These are phyloP conservation scores for Motacilla alba DNA, from an alignment of 2,113 vertebrate species.

Conservation along the genomic window DNA sequence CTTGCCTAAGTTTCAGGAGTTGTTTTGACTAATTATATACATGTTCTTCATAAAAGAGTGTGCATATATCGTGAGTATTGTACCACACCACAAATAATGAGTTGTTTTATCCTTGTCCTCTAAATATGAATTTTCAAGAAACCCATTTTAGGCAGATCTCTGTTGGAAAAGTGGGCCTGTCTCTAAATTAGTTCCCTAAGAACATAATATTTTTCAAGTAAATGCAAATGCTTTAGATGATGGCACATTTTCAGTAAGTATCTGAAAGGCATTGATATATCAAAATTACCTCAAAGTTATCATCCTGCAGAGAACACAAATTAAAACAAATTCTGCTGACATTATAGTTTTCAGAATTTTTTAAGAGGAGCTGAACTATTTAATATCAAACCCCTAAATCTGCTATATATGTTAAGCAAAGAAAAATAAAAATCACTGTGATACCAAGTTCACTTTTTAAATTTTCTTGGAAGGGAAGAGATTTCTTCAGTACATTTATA, in stretches of 20 bases:
- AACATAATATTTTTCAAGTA: not conserved
- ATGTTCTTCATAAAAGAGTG: not conserved
- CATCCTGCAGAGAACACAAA: not conserved
- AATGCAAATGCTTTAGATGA: not conserved
- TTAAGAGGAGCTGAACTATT: not conserved
- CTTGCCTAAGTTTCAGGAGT: not conserved
- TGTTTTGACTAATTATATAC: not conserved
- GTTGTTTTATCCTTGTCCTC: not conserved
- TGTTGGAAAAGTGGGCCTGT: not conserved
- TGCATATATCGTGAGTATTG: not conserved
- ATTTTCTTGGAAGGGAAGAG: not conserved
- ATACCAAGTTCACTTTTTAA: not conserved
- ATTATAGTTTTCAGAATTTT: not conserved
- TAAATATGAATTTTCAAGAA: not conserved
- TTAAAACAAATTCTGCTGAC: not conserved
- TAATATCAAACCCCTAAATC: fast-evolving
- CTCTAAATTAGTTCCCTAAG: not conserved
- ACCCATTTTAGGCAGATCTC: not conserved
- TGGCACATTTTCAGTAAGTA: not conserved
- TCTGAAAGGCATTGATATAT: not conserved
- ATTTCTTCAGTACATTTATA: not conserved
- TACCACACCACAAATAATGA: not conserved
- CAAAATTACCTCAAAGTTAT: not conserved
- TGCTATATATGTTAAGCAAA: not conserved
- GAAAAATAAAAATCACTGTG: not conserved